Evolutionary conservation across 2,797 vertebrate genomes (phyloP), one percentile per base, ranked within the genome.

Genomic region (Trematomus bernacchii): DNA sequence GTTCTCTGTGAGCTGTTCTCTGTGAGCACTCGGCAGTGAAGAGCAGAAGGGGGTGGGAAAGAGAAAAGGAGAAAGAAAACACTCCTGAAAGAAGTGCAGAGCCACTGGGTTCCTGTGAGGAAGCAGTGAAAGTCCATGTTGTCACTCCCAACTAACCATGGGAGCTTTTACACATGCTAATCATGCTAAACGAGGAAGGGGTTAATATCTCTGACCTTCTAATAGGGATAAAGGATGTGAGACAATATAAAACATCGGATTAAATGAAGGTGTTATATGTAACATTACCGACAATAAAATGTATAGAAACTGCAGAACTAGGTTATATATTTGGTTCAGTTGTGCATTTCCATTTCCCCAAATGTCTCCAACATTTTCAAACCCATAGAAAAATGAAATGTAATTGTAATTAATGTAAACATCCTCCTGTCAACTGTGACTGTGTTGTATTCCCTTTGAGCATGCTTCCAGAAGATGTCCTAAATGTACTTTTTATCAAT

Each of bases 1-100:
- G n/a, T n/a, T n/a, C n/a, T n/a, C n/a, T n/a, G n/a, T n/a, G n/a
- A n/a, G n/a, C n/a, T n/a, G n/a, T n/a, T n/a, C 89, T 86, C 83
- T 60, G 75, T 42, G 44, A 85, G 80, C 80, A 88, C 81, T 87
- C 82, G 84, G 73, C 18, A 66, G 83, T 69, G 72, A 78, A 71
- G 53, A 84, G 80, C 78, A 79, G 83, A 86, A 63, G 73, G 70
- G 73, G 80, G 55, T 1, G 21, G 77, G 73, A 80, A 71, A 72
- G 75, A 74, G 67, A 81, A 79, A 85, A 85, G 60, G 42, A 51
- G 18, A 62, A 76, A 81, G 58, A 85, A 81, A 83, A 71, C 13
- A 59, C 46, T 57, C 12, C 42, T 79, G 30, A 59, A 77, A 80
- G 61, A 76, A 40, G 33, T 60, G 66, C 13, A 59, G 68, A 57